A percentile compares a stretch with the other conserved stretches of the same genome.
Evolutionary conservation across 1,140 invertebrate species (phyloP).

Genomic region (Drosophila bocqueti): DNA sequence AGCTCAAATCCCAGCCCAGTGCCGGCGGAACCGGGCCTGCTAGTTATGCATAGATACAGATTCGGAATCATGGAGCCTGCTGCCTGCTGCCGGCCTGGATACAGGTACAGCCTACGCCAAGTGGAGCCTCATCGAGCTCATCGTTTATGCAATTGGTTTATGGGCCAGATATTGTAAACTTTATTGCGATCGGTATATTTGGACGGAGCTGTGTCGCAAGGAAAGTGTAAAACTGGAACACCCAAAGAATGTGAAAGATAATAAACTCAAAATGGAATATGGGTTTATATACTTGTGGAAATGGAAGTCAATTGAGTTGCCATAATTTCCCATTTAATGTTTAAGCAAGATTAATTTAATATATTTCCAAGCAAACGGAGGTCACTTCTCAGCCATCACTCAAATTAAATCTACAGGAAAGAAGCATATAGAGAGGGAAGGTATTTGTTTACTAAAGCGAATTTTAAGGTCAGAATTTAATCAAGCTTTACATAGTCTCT

Average conservation of each 20-base stretch:
- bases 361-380: background rate
- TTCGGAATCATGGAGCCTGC: slow-evolving; percentile 42
- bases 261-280: background rate
- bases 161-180: slow-evolving; percentile 33
- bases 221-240: slow-evolving; percentile 44
- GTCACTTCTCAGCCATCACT: slow-evolving; percentile 15
- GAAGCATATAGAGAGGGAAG: background rate
- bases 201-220: slow-evolving; percentile 8
- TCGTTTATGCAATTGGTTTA: slow-evolving; percentile 65
- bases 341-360: background rate
- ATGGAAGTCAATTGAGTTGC: background rate
- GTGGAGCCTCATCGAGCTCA: slow-evolving; percentile 31
- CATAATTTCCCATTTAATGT: background rate
- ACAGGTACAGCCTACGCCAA: slow-evolving; percentile 68
- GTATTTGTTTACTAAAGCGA: slow-evolving; percentile 22
- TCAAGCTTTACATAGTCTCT: slow-evolving; percentile 32
- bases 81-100: slow-evolving; percentile 30
- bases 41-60: slow-evolving; percentile 59
- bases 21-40: slow-evolving; percentile 18
- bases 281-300: background rate
- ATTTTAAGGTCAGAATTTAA: slow-evolving; percentile 13
- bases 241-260: background rate
- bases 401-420: background rate
- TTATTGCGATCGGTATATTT: slow-evolving; percentile 17
- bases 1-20: slow-evolving; percentile 36